Evolutionary conservation across 2,888 invertebrate genomes (phyloP), one percentile per base, ranked within the genome.

Genomic region (Schrankia costaestrigalis): DNA sequence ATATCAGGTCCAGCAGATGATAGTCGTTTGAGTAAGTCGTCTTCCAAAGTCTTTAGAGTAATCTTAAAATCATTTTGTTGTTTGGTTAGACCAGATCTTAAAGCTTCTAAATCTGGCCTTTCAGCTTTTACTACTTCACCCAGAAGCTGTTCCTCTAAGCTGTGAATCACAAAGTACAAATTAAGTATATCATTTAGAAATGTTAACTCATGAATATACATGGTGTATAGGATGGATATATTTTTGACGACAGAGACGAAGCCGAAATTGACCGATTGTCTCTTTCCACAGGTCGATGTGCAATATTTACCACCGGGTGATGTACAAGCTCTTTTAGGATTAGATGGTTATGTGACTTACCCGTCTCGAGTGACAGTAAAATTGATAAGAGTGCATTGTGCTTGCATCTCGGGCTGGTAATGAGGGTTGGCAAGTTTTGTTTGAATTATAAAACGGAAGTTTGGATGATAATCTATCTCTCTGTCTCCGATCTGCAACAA

Each of bases 341-440:
- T n/a, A n/a, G n/a, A 11, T 21, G 11, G 8, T 2, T 2, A n/a
- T 10, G 19, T 14, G n/a, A 25, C 67, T 68, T 50, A 86, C 74
- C 96, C 97, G 73, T 97, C 97, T 63, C 92, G 91, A 0, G 97
- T 98, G 1, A 98, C 97, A 1, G 97, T 97, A 64, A 98, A 98
- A 80, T 98, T 97, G 44, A 98, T 97, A 9, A 98, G 90, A 0
- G 97, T 97, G 4, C 97, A 95, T 82, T 98, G 97, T 0, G 97
- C 97, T 79, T 98, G 97, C 92, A 97, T 95, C 83, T 98, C 97
- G 0, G 97, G 97, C 69, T 97, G 96, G 72, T 97, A 98, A 82
- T 97, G 97, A 0, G 97, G 97, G 84, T 98, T 98, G 1, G 96
- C 97, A 41, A 98, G 80, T 79, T 98, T 98, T 0, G 97, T 97